Percentiles rank a stretch among this genome's conserved stretches.
Conservation (phyloP, 2,113 vertebrate species). For the Zosterops pallidus region DNA sequence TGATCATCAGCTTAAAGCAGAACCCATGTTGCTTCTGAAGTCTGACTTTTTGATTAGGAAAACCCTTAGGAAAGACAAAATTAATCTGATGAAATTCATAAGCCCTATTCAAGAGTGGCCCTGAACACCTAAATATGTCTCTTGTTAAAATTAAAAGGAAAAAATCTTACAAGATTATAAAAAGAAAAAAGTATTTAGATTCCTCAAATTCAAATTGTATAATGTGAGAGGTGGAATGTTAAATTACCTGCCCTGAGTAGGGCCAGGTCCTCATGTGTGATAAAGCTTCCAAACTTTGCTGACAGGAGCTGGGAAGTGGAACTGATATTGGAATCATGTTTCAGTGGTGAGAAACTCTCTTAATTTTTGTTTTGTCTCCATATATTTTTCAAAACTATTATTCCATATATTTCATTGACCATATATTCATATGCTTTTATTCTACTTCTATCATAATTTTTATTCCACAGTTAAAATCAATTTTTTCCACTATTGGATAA, state of each 20-base stretch:
- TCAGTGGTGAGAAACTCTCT: not conserved
- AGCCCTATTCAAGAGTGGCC: not conserved
- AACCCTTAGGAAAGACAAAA: constrained; percentile 33
- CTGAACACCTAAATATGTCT: not conserved
- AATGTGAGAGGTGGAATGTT: not conserved
- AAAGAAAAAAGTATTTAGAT: not conserved
- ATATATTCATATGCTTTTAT: not conserved
- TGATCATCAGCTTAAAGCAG: constrained; percentile 36
- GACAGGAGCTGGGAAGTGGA: not conserved
- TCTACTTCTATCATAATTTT: not conserved
- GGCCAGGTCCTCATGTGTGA: not conserved
- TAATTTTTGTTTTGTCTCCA: not conserved
- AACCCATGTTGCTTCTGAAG: constrained; percentile 22
- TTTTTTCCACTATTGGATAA: not conserved
- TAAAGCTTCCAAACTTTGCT: not conserved
- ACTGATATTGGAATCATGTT: not conserved
- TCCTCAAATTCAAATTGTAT: not conserved
- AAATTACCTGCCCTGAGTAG: not conserved
- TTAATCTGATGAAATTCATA: not conserved
- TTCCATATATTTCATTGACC: not conserved
- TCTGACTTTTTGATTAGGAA: constrained; percentile 7
- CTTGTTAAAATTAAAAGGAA: not conserved
- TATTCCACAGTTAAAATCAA: not conserved
- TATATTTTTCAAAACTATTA: not conserved
- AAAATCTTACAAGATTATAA: not conserved